Evolutionary conservation across 2,797 vertebrate genomes (phyloP).

Genomic region (Furcifer pardalis): DNA sequence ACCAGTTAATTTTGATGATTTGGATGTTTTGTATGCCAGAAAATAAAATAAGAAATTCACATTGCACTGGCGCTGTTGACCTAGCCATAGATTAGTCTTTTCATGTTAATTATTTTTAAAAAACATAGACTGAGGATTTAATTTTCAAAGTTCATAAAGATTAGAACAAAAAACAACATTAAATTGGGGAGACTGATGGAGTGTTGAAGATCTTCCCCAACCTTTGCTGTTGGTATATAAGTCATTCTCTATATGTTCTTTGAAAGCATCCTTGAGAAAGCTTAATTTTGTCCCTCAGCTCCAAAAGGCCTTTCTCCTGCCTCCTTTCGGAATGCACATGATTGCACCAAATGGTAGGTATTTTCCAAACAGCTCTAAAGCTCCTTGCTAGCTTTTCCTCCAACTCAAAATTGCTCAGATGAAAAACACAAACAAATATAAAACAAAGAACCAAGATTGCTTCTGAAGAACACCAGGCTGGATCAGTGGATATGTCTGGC

Average conservation of each 20-base stretch:
- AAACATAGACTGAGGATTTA: not conserved
- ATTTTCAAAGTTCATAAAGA: not conserved
- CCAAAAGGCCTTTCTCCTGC: conserved; percentile 26
- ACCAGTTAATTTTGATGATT: conserved; percentile 11
- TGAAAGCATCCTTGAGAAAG: conserved; percentile 29
- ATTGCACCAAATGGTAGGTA: conserved; percentile 39
- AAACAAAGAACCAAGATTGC: conserved; percentile 14
- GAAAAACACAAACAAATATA: conserved; percentile 29
- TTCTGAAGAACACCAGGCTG: not conserved
- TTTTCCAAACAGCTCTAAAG: conserved; percentile 32
- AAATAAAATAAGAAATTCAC: not conserved
- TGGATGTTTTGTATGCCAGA: not conserved
- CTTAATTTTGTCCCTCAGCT: conserved; percentile 35
- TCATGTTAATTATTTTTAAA: not conserved
- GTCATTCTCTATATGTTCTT: conserved; percentile 11
- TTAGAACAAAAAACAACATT: not conserved
- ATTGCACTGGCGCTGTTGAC: not conserved
- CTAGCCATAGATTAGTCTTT: not conserved
- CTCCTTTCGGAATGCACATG: conserved; percentile 33
- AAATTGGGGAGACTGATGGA: not conserved
- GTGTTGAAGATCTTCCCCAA: not conserved
- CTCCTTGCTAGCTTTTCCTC: not conserved
- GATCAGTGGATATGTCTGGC: conserved; percentile 20
- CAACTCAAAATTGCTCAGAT: conserved; percentile 31
- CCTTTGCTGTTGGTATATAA: not conserved